These are phyloP conservation scores for Leucopsar rothschildi DNA, from an alignment of 2,113 vertebrate genomes.

Conservation along the genomic window DNA sequence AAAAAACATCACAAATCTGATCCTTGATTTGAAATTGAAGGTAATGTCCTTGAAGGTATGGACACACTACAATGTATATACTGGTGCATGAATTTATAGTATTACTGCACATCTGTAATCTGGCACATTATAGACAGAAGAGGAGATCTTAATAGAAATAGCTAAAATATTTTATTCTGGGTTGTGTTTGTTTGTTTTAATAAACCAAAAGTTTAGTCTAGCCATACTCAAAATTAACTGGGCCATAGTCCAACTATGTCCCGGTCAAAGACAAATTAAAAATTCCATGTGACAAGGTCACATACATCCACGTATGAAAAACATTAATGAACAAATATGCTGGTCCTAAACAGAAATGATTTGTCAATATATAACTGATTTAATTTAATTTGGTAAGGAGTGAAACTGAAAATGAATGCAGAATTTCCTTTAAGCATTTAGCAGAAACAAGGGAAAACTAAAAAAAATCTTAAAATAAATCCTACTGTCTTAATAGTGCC, in stretches of 20 bases:
- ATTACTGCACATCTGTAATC: background rate
- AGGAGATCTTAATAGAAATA: background rate
- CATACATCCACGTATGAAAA: background rate
- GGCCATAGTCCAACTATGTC: background rate
- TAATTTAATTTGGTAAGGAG: background rate
- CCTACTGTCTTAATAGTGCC: background rate
- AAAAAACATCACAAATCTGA: background rate
- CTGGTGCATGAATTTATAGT: background rate
- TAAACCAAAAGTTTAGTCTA: conserved; percentile 7
- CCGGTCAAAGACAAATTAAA: background rate
- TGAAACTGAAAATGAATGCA: background rate
- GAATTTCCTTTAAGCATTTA: background rate
- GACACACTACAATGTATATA: background rate
- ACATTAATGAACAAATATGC: background rate
- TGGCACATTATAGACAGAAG: background rate
- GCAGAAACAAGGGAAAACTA: background rate
- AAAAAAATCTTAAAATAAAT: background rate
- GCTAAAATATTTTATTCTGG: background rate
- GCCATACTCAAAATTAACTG: background rate
- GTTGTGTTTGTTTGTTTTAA: background rate
- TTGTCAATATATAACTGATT: background rate
- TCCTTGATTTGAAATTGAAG: background rate
- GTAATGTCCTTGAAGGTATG: background rate
- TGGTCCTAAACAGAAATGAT: background rate
- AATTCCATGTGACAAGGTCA: background rate